phyloP scores from a whole-genome alignment of 2,113 vertebrate species.

The Theristicus caerulescens region DNA sequence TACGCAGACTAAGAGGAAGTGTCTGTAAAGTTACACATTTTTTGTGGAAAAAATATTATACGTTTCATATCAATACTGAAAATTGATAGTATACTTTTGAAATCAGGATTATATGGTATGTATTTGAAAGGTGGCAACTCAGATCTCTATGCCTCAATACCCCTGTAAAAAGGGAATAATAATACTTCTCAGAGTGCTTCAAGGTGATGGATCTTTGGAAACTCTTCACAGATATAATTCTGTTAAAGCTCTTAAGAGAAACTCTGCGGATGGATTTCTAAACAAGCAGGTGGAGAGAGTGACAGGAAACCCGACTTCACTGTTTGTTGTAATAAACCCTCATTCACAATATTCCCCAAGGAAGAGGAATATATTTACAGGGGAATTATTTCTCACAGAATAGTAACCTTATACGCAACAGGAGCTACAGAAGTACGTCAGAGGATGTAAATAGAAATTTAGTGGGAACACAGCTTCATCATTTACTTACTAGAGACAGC shows the following conservation, averaged over 20 bases:
- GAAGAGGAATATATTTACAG: not conserved
- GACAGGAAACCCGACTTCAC: not conserved
- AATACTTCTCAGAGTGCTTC: not conserved
- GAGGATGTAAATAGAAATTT: not conserved
- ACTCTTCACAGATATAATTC: not conserved
- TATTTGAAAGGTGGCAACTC: not conserved
- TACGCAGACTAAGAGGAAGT: not conserved
- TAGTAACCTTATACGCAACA: not conserved
- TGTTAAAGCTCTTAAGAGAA: not conserved
- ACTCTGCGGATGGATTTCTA: not conserved
- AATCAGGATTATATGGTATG: not conserved
- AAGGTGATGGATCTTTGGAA: not conserved
- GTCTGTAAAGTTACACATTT: not conserved
- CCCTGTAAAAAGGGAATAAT: not conserved
- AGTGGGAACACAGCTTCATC: not conserved
- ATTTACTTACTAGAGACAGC: not conserved
- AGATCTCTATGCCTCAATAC: not conserved
- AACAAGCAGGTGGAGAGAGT: slow-evolving; percentile 12
- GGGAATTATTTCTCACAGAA: not conserved
- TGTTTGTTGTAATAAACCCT: not conserved
- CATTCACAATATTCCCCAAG: not conserved
- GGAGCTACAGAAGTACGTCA: not conserved
- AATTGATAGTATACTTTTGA: slow-evolving; percentile 12
- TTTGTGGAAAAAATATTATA: not conserved
- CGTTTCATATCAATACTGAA: not conserved